Evolutionary conservation across 2,797 vertebrate genomes (phyloP), one percentile per base, ranked within the genome.

Genomic region (Falco novaeseelandiae): DNA sequence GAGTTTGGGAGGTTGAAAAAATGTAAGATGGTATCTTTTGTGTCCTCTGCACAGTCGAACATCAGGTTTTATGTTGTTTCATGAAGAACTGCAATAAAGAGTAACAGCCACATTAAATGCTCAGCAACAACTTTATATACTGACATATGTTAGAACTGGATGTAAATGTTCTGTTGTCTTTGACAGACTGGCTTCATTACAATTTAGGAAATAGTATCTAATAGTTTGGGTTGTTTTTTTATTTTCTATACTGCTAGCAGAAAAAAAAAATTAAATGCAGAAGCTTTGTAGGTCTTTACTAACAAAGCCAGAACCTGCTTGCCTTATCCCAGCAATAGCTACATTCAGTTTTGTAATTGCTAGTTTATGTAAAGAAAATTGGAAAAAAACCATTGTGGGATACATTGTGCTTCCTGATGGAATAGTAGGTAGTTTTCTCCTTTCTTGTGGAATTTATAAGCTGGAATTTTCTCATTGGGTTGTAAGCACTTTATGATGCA

Each of bases 71-170:
- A 67, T 85, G 71, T 87, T 18, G 4, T 80, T 87, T 87, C n/a
- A 8, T 15, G 16, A 29, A 79, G 86, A 90, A 85, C 18, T 65
- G 71, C 0, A 0, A 58, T 90, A 90, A 97, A 92, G 74, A 90
- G 2, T 93, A 90, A 80, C 48, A 94, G 34, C 29, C 63, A 61
- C 57, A 48, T 94, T 90, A 96, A 96, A 93, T 76, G 57, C 58
- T 94, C 74, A 65, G 49, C 66, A 96, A 71, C 32, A 63, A 29
- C 59, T 94, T 96, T 81, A 87, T 94, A 49, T 71, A 58, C 40
- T 70, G 82, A 73, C 88, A 95, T 93, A 94, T 96, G 86, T 34
- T 70, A 69, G 63, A 92, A 76, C 30, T 66, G 42, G 34, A 42
- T 94, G 38, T 54, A 80, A 90, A 77, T 71, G 78, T 87, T 91